phyloP scores from a whole-genome alignment of 1,140 invertebrate genomes.

The Chrysopa pallens region DNA sequence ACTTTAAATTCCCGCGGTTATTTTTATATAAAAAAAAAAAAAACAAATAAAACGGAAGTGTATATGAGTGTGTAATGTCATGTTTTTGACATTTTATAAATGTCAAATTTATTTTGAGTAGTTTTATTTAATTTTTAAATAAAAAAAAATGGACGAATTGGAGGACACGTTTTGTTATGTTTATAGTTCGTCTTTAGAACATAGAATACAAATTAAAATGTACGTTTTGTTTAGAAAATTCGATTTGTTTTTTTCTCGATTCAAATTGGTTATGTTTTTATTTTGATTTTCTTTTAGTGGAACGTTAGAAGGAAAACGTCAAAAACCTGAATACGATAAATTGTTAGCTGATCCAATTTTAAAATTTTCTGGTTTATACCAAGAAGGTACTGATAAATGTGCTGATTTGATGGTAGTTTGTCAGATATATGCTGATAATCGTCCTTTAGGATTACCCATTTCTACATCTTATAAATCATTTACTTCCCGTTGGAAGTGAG shows the following conservation, averaged over 20 bases:
- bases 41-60: too few relatives aligned
- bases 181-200: constrained; percentile 78
- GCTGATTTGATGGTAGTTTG: constrained; percentile 78
- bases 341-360: constrained; percentile 74
- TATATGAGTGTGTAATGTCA: too few relatives aligned
- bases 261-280: constrained; percentile 3
- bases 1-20: too few relatives aligned
- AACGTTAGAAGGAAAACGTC: constrained; percentile 79
- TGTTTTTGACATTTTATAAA: too few relatives aligned
- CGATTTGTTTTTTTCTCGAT: constrained; percentile 2
- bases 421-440: constrained; percentile 71
- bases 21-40: too few relatives aligned
- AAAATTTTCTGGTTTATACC: constrained; percentile 77
- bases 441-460: constrained; percentile 71
- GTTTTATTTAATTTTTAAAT: too few relatives aligned
- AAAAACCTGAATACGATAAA: constrained; percentile 74
- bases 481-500: constrained; percentile 81
- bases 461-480: constrained; percentile 89
- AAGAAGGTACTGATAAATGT: constrained; percentile 33
- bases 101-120: too few relatives aligned
- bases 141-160: constrained; percentile 33
- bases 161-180: constrained; percentile 70
- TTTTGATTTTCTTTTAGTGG: constrained; percentile 41
- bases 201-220: constrained; percentile 86
- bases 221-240: constrained; percentile 30